A percentile compares a stretch with the other conserved stretches of the same genome.
phyloP scores from a whole-genome alignment of 2,888 invertebrate genomes.

The Apodemia hepburni region DNA sequence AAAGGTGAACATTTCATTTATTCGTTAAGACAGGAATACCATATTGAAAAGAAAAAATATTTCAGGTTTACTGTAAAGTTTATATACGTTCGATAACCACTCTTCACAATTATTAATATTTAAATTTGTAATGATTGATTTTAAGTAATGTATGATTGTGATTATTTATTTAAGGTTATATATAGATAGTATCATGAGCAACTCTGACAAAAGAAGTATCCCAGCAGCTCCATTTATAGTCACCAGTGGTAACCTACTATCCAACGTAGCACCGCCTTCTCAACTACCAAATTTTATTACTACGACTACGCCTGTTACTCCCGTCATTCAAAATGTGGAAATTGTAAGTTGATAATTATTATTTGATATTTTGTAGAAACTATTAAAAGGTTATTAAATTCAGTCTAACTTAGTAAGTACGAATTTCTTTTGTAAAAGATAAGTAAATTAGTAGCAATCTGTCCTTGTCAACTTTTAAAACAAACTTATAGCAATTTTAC shows the following conservation, averaged over 20 bases:
- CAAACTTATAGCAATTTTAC: no score
- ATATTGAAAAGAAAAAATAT: background rate
- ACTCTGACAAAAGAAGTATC: slow-evolving; percentile 53
- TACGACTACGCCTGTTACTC: slow-evolving; percentile 39
- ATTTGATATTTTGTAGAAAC: background rate
- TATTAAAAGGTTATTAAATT: no score
- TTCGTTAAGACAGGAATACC: background rate
- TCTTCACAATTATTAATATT: no score
- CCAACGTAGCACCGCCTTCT: slow-evolving; percentile 85
- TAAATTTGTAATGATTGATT: background rate
- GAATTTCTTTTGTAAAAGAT: no score
- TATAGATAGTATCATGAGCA: slow-evolving; percentile 39
- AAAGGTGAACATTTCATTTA: background rate
- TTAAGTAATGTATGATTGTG: background rate
- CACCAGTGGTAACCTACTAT: slow-evolving; percentile 76
- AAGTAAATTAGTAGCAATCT: no score
- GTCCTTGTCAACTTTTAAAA: no score
- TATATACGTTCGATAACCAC: background rate
- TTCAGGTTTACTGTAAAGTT: background rate
- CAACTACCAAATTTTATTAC: slow-evolving; percentile 84
- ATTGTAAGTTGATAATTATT: slow-evolving; percentile 13
- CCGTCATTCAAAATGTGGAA: background rate
- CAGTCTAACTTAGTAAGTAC: no score
- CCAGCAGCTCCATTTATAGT: slow-evolving; percentile 69
- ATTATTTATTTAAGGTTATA: background rate